A percentile compares a stretch with the other conserved stretches of the same genome.
Conservation (phyloP, 1,140 invertebrate species). For the Zaprionus nigranus region DNA sequence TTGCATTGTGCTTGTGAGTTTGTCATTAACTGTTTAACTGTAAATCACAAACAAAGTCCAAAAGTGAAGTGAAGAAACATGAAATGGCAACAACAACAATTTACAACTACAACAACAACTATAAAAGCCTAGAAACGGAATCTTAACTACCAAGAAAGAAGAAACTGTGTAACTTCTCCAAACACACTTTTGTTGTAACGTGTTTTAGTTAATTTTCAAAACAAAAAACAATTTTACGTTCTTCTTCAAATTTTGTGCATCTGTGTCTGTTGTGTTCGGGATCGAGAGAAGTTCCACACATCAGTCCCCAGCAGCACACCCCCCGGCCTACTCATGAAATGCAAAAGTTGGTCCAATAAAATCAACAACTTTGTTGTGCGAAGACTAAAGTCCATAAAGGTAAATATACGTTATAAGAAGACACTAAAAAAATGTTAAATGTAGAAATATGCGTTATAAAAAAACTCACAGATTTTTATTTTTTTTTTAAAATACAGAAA, state of each 20-base stretch:
- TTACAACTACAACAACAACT: slow-evolving; percentile 12
- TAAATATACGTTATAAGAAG: slow-evolving; percentile 58
- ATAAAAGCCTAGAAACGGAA: slow-evolving; percentile 21
- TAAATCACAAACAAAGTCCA: slow-evolving; percentile 18
- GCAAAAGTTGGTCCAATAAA: slow-evolving; percentile 84
- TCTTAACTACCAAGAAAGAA: slow-evolving; percentile 1
- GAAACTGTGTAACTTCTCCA: slow-evolving; percentile 18
- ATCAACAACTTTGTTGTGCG: slow-evolving; percentile 84
- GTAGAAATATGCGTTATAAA: slow-evolving; percentile 23
- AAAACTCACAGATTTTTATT: neutral
- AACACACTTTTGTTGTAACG: slow-evolving; percentile 10
- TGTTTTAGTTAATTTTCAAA: neutral
- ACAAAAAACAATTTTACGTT: neutral
- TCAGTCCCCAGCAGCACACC: slow-evolving; percentile 36
- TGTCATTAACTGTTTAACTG: slow-evolving; percentile 29
- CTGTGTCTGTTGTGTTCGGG: slow-evolving; percentile 48
- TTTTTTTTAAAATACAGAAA: no score
- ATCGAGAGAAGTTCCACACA: slow-evolving; percentile 33
- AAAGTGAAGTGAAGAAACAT: slow-evolving; percentile 11
- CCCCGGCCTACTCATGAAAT: slow-evolving; percentile 82
- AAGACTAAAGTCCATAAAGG: slow-evolving; percentile 80
- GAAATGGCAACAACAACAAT: slow-evolving; percentile 28
- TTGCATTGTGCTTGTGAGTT: slow-evolving; percentile 15
- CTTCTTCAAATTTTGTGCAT: slow-evolving; percentile 11
- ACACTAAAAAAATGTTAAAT: no score